These are phyloP conservation scores for Thymelicus sylvestris DNA, from an alignment of 2,888 invertebrate species.

Conservation along the genomic window DNA sequence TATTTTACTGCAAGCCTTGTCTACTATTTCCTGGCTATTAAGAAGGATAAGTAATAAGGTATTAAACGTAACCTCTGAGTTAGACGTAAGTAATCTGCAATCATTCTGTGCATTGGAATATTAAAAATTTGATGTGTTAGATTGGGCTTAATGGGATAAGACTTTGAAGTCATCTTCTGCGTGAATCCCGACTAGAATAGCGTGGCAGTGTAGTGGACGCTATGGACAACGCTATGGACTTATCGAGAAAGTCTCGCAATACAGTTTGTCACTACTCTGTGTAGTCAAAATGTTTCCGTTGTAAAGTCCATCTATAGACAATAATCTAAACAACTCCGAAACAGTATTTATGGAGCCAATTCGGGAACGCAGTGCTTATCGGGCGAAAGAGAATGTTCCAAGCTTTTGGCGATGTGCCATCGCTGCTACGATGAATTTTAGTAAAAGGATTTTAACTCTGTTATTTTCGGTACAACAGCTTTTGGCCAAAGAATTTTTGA, in stretches of 20 bases:
- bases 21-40: no score
- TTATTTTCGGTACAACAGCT: constrained; percentile 27
- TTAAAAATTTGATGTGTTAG: no score
- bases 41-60: no score
- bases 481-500: constrained; percentile 22
- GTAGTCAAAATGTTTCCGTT: not conserved
- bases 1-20: no score
- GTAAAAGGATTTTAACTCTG: constrained; percentile 30
- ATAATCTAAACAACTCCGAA: constrained; percentile 21
- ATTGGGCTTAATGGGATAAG: no score
- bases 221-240: not conserved
- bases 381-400: constrained; percentile 24
- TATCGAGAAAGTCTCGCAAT: not conserved
- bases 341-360: constrained; percentile 28
- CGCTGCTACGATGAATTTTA: constrained; percentile 21
- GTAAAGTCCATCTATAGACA: constrained; percentile 5
- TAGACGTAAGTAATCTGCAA: no score
- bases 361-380: constrained; percentile 30
- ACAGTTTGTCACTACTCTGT: not conserved
- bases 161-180: no score
- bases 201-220: not conserved
- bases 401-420: constrained; percentile 26
- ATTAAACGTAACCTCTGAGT: no score
- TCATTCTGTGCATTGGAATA: no score
- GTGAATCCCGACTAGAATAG: not conserved